Percentiles rank a stretch among this genome's conserved stretches.
Evolutionary conservation across 1,140 invertebrate species (phyloP).

Genomic region (Zeugodacus cucurbitae): DNA sequence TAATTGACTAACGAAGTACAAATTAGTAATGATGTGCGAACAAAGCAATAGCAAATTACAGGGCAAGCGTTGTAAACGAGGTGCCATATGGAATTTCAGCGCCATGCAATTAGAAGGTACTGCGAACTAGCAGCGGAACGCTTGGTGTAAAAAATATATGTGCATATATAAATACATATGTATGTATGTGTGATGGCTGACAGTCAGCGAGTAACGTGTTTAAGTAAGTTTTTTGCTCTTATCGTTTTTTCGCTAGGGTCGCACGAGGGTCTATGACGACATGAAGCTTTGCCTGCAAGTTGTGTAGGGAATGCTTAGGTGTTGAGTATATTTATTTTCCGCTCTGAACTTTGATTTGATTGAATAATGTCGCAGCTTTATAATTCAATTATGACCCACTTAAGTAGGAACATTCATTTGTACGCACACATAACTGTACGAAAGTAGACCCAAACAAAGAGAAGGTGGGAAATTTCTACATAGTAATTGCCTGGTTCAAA

Average conservation of each 20-base stretch:
- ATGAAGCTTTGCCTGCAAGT: neutral
- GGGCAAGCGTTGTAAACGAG: neutral
- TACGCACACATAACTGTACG: neutral
- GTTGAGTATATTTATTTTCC: neutral
- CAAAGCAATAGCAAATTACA: slow-evolving; percentile 27
- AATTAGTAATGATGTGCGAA: slow-evolving; percentile 36
- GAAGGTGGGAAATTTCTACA: too few relatives aligned
- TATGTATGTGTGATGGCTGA: neutral
- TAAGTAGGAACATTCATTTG: neutral
- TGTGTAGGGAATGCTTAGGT: neutral
- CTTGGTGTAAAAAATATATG: neutral
- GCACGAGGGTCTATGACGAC: neutral
- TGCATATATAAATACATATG: neutral
- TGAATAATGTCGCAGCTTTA: neutral
- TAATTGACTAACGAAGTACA: slow-evolving; percentile 35
- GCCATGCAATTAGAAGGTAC: neutral
- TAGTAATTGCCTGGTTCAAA: neutral
- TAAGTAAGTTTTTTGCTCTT: neutral
- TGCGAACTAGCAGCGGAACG: neutral
- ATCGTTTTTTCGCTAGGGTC: neutral
- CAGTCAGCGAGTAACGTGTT: too few relatives aligned
- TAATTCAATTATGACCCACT: neutral
- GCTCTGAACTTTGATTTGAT: neutral
- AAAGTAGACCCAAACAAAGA: too few relatives aligned
- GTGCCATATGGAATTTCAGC: slow-evolving; percentile 29